Evolutionary conservation across 92 coral and sea anemone species (phyloP), one percentile per base, ranked within the genome.

Genomic region (Parazoanthus atlanticus): DNA sequence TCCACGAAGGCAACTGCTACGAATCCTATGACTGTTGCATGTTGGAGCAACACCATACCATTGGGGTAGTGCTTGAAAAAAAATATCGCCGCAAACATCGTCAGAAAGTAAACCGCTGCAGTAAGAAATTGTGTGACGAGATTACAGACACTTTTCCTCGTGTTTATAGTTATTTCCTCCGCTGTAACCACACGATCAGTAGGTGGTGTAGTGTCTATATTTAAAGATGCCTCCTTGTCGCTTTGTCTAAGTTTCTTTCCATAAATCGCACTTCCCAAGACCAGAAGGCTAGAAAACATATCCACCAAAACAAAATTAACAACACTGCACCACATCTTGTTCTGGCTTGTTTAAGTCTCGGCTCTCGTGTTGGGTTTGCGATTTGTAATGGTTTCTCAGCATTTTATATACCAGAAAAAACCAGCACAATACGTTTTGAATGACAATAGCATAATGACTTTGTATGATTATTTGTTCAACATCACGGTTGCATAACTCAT

Each of bases 61-160:
- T 41, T 85, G 13, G 95, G 92, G 49, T 86, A 86, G 33, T 86
- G 86, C 36, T 92, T 81, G 34, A 91, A 86, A 69, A 92, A 82
- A 46, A 86, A 34, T 33, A 93, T 90, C 40, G 91, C 76, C 5
- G 80, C 77, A 7, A 91, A 93, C 95, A 93, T 93, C 88, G 76
- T n/a, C 4, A 80, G 54, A 56, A 93, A 93, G 54, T 91, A 93
- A 0, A 46, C 25, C 11, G 41, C 64, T 52, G 81, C 79, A 3
- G 74, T 21, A 40, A 86, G 30, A 16, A 90, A 64, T 38, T 61
- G 76, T 74, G 46, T 34, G 49, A 36, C 25, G 12, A 74, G 46
- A 19, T 23, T 33, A 31, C 79, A 36, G 26, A 36, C 41, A 74
- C 26, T 36, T 74, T 23, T 21, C 11, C 43, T 36, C 40, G n/a